Evolutionary conservation across 2,888 invertebrate species (phyloP).

Genomic region (Cantharis flavilabris): DNA sequence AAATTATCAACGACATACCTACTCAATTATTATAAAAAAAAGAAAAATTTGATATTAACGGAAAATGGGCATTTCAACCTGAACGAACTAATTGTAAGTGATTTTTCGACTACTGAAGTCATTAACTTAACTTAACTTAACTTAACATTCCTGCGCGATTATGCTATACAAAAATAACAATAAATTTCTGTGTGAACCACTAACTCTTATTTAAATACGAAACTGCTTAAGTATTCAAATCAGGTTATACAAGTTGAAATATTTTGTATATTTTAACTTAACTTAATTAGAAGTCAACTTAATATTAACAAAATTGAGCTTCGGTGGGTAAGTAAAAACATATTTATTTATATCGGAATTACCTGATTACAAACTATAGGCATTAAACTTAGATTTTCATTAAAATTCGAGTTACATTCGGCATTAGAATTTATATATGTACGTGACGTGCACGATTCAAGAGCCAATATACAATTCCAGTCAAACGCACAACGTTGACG

Average conservation of each 20-base stretch:
- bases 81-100: background rate
- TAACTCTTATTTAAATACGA: background rate
- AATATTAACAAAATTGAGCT: background rate
- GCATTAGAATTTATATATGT: slow-evolving; percentile 13
- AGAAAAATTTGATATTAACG: background rate
- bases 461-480: slow-evolving; percentile 17
- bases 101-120: background rate
- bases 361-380: slow-evolving; percentile 8
- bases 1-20: background rate
- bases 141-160: background rate
- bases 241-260: background rate
- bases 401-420: slow-evolving; percentile 16
- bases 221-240: background rate
- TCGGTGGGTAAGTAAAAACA: background rate
- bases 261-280: background rate
- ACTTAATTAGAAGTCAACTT: background rate
- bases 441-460: slow-evolving; percentile 11
- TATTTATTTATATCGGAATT: slow-evolving; percentile 6
- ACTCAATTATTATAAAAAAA: too few relatives aligned
- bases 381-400: slow-evolving; percentile 9
- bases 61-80: background rate
- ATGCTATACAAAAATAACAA: background rate
- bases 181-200: background rate
- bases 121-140: background rate
- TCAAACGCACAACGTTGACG: slow-evolving; percentile 17